phyloP scores from a whole-genome alignment of 2,797 vertebrate genomes.

The Xerus rutilus region DNA sequence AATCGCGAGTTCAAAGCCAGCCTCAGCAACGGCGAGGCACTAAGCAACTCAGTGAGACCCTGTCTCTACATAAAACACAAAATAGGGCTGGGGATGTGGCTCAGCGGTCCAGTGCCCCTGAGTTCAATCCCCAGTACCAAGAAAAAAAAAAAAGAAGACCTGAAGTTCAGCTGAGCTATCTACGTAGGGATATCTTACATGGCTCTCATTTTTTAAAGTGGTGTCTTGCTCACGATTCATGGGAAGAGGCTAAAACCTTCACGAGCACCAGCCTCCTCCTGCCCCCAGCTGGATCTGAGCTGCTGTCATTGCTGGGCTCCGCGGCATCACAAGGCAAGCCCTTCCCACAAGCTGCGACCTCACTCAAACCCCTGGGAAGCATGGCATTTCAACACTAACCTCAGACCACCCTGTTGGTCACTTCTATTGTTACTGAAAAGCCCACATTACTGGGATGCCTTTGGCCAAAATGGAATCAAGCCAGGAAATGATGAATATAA shows the following conservation, averaged over 20 bases:
- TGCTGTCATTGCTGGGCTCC: constrained; percentile 58
- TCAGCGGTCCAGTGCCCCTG: no score
- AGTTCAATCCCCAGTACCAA: no score
- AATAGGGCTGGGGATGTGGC: no score
- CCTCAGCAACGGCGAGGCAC: no score
- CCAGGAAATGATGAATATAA: constrained; percentile 57
- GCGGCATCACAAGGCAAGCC: constrained; percentile 67
- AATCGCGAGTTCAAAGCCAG: no score
- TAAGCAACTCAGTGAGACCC: no score
- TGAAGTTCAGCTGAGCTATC: not conserved
- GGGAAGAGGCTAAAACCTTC: not conserved
- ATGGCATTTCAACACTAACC: not conserved
- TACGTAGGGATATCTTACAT: fast-evolving
- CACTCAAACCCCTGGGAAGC: constrained; percentile 40
- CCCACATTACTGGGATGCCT: constrained; percentile 45
- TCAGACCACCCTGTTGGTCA: constrained; percentile 25
- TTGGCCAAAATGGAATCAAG: constrained; percentile 57
- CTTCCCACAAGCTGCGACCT: constrained; percentile 55
- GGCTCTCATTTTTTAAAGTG: not conserved
- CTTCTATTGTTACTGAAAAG: constrained; percentile 9
- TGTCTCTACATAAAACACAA: no score
- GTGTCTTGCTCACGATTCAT: not conserved
- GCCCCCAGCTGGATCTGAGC: constrained; percentile 60
- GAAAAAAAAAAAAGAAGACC: no score
- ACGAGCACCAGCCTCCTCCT: not conserved